These are phyloP conservation scores for Centrocercus urophasianus DNA, from an alignment of 2,113 vertebrate species.

Conservation along the genomic window DNA sequence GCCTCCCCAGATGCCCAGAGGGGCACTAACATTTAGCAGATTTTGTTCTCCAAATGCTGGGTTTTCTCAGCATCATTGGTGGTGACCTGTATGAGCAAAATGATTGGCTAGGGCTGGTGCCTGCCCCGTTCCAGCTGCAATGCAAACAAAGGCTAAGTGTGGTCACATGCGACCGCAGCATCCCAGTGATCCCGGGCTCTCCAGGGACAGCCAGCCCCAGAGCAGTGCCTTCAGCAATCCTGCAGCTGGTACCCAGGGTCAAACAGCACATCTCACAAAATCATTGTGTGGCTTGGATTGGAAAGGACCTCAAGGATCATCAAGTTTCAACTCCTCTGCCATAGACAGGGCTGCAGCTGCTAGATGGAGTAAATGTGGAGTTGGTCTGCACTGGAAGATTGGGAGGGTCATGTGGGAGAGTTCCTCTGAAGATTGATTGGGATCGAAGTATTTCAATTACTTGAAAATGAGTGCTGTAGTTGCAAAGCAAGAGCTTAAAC, in stretches of 20 bases:
- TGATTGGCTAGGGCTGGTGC: neutral
- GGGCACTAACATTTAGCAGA: too few species aligned
- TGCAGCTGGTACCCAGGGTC: neutral
- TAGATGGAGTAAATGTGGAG: neutral
- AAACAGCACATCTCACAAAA: neutral
- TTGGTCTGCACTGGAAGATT: neutral
- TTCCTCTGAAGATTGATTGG: neutral
- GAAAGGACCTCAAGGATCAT: too few species aligned
- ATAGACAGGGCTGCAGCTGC: too few species aligned
- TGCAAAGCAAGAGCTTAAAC: neutral
- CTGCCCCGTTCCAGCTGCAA: neutral
- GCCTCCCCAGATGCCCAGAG: too few species aligned
- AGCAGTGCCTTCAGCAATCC: neutral
- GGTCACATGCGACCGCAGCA: accelerated
- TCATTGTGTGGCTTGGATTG: too few species aligned
- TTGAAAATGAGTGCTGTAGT: neutral
- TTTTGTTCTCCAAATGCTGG: too few species aligned
- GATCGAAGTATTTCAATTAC: neutral
- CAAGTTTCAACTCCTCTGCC: too few species aligned
- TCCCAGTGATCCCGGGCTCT: neutral
- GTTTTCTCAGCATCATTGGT: neutral
- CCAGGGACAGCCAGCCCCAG: neutral
- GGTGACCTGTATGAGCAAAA: neutral
- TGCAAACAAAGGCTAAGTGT: accelerated
- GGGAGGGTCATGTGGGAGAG: neutral